Base-by-base conservation (phyloP, 2,888 invertebrate species). In the Mactromeris polynyma region DNA sequence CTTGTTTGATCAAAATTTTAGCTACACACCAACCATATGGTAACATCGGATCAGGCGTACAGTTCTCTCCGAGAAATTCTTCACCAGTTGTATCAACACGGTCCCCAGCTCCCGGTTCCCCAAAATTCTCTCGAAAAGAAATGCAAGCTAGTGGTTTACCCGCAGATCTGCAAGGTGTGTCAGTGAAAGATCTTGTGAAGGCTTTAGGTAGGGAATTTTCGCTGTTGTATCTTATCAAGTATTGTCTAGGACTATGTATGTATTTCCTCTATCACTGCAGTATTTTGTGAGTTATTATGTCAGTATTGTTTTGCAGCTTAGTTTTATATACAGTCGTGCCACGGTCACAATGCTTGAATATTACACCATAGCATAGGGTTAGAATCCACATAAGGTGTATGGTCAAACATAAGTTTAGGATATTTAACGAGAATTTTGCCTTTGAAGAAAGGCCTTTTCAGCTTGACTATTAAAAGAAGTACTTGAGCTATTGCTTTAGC, bases 101-200 rank as follows among this genome's bases (percentile, higher is more conserved):
- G 33, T 93, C 93, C n/a, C 94, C 94, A 2, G 91, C 93, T 0
- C 93, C 94, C 1, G 94, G 94, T 1, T 93, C 94, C 36, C 94
- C 94, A 19, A 94, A 94, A 83, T 94, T 94, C 69, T 94, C 93
- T 19, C 85, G 93, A 69, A 93, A 93, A 79, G 94, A 94, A 81
- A 83, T 86, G 78, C 88, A 89, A 26, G 90, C 88, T 14, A 86
- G 88, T 51, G 94, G 94, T 17, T 90, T 96, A 2, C 95, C 96
- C 1, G 97, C 97, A 0, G 98, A 98, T 94, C 97, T 97, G 87
- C 97, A 97, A 31, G 98, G 98, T 0, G 97, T 98, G 1, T 98
- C 98, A 0, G 98, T 98, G 21, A 98, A 98, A 91, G 98, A 98
- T 92, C 96, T 98, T 84, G 98, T 98, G 4, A 98, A 98, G 94